Percentiles rank a stretch among this genome's conserved stretches.
Conservation (phyloP, 2,113 vertebrate genomes). For the Brevimyrus niger region DNA sequence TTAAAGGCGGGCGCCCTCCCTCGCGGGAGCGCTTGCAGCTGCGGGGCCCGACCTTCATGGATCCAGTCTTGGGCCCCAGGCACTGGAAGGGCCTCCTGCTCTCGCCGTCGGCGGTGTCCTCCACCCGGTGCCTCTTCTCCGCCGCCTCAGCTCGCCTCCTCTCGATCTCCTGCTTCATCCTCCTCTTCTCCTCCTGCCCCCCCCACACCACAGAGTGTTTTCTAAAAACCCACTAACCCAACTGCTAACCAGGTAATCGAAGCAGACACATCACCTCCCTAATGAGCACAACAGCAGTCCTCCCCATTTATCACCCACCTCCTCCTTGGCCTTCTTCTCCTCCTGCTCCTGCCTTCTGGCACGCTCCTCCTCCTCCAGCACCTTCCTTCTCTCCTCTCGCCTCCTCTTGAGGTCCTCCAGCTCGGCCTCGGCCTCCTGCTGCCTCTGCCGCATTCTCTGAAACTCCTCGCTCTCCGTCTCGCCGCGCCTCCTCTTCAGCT, state of each 20-base stretch:
- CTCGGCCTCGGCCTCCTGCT: conserved; percentile 80
- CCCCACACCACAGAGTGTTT: neutral
- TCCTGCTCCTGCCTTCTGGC: conserved; percentile 80
- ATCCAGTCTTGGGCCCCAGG: conserved; percentile 85
- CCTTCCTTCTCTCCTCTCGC: conserved; percentile 83
- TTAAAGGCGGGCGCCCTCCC: neutral
- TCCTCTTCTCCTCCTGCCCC: conserved; percentile 87
- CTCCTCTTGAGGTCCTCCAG: conserved; percentile 89
- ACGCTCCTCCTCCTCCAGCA: conserved; percentile 87
- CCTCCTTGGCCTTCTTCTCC: conserved; percentile 76
- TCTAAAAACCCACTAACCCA: neutral
- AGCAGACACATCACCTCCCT: neutral
- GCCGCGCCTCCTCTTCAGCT: conserved; percentile 77
- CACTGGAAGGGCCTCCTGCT: conserved; percentile 85
- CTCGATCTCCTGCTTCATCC: conserved; percentile 95
- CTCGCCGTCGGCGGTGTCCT: conserved; percentile 71
- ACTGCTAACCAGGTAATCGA: neutral
- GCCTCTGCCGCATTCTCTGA: conserved; percentile 83
- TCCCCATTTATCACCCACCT: conserved; percentile 52
- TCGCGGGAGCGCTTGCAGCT: neutral
- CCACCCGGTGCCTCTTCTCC: conserved; percentile 89
- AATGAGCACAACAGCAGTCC: neutral
- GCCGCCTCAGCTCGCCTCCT: conserved; percentile 91
- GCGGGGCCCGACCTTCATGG: conserved; percentile 74
- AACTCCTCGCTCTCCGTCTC: conserved; percentile 82